Evolutionary conservation across 2,888 invertebrate species (phyloP).

Genomic region (Noctua fimbriata): DNA sequence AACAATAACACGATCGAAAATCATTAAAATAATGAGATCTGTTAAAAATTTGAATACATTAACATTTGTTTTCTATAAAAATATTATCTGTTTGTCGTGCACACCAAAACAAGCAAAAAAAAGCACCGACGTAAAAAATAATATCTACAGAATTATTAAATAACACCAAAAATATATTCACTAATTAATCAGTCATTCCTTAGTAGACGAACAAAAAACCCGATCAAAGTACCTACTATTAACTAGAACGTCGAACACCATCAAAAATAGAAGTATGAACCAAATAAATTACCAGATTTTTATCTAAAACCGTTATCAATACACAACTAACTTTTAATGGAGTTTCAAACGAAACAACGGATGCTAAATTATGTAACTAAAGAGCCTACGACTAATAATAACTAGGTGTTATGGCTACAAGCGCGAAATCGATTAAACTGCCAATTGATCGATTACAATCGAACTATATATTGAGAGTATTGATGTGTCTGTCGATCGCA

Average conservation of each 20-base stretch:
- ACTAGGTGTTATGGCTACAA: constrained; percentile 61
- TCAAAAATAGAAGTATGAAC: constrained; percentile 40
- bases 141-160: constrained; percentile 9
- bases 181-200: constrained; percentile 30
- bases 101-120: constrained; percentile 1
- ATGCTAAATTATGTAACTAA: constrained; percentile 49
- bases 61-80: constrained; percentile 17
- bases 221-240: constrained; percentile 16
- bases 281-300: constrained; percentile 39
- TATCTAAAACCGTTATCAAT: constrained; percentile 53
- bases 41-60: constrained; percentile 46
- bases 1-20: constrained; percentile 72
- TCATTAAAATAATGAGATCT: constrained; percentile 53
- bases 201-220: constrained; percentile 32
- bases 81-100: constrained; percentile 16
- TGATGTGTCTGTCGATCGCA: constrained; percentile 18
- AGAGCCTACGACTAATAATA: constrained; percentile 45
- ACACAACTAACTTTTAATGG: constrained; percentile 13
- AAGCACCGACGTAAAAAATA: constrained; percentile 11
- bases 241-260: constrained; percentile 35
- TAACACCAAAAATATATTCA: constrained; percentile 13
- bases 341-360: constrained; percentile 42
- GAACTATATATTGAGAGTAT: constrained; percentile 30
- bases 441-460: constrained; percentile 59
- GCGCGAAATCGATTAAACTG: constrained; percentile 68